Percentiles rank a stretch among this genome's conserved stretches.
Conservation (phyloP, 2,888 invertebrate species). For the Cerastis leucographa region DNA sequence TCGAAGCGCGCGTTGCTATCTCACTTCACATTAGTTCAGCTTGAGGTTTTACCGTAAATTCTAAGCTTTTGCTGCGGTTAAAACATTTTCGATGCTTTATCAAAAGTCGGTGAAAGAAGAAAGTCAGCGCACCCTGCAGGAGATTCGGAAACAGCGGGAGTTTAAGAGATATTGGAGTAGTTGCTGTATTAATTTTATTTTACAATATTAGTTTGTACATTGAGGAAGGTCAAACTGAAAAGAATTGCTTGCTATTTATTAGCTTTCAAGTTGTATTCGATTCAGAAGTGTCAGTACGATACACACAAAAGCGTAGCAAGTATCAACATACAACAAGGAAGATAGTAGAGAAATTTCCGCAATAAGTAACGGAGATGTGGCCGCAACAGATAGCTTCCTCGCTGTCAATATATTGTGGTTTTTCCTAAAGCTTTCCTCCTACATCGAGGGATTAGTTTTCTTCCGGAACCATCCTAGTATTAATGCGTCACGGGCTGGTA, state of each 20-base stretch:
- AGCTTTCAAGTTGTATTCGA: no score
- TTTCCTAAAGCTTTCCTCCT: constrained; percentile 28
- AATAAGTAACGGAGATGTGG: constrained; percentile 19
- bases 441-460: constrained; percentile 52
- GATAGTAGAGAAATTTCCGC: background rate
- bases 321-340: background rate
- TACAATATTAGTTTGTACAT: background rate
- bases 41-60: constrained; percentile 40
- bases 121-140: background rate
- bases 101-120: constrained; percentile 16
- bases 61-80: constrained; percentile 13
- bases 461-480: constrained; percentile 34
- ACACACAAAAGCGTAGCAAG: background rate
- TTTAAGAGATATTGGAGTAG: background rate
- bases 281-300: background rate
- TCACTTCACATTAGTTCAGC: constrained; percentile 45
- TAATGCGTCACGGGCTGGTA: constrained; percentile 29
- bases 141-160: background rate
- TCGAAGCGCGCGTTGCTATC: constrained; percentile 42
- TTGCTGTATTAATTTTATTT: constrained; percentile 7
- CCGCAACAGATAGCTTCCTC: constrained; percentile 30
- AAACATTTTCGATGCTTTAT: constrained; percentile 43
- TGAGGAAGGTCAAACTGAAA: background rate
- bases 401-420: constrained; percentile 46
- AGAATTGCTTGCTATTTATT: background rate